Evolutionary conservation across 2,888 invertebrate species (phyloP).

Genomic region (Euspilapteryx auroguttella): DNA sequence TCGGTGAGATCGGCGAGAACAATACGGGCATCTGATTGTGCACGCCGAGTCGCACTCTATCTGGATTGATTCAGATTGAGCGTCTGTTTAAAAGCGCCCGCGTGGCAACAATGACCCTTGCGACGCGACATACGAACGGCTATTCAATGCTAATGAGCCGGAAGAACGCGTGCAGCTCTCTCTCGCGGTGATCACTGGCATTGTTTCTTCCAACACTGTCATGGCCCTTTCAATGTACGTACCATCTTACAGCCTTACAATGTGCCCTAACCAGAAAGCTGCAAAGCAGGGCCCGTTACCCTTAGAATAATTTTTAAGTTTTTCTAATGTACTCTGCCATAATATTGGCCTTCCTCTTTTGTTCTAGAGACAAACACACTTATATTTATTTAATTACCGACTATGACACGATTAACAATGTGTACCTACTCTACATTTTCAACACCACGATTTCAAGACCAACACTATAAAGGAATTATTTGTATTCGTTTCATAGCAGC

Average conservation of each 20-base stretch:
- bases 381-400: too few species aligned
- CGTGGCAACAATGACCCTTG: slow-evolving; percentile 35
- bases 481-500: neutral
- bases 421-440: too few species aligned
- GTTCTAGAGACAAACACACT: too few species aligned
- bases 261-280: too few species aligned
- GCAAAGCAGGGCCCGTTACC: too few species aligned
- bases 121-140: slow-evolving; percentile 30
- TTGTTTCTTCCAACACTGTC: slow-evolving; percentile 24
- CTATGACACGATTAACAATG: too few species aligned
- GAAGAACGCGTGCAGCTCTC: slow-evolving; percentile 45
- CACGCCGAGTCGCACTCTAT: slow-evolving; percentile 13
- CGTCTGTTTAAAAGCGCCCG: slow-evolving; percentile 25
- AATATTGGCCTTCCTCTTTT: too few species aligned
- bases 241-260: too few species aligned
- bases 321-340: too few species aligned
- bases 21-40: slow-evolving; percentile 23
- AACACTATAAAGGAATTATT: neutral
- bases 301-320: too few species aligned
- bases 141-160: slow-evolving; percentile 57
- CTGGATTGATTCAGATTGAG: slow-evolving; percentile 43
- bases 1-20: slow-evolving; percentile 35
- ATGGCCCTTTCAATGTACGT: slow-evolving; percentile 1
- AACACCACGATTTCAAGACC: neutral
- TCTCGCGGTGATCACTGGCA: slow-evolving; percentile 28